Evolutionary conservation across 2,113 vertebrate genomes (phyloP), one percentile per base, ranked within the genome.

Genomic region (Cricetomys ansorgei): DNA sequence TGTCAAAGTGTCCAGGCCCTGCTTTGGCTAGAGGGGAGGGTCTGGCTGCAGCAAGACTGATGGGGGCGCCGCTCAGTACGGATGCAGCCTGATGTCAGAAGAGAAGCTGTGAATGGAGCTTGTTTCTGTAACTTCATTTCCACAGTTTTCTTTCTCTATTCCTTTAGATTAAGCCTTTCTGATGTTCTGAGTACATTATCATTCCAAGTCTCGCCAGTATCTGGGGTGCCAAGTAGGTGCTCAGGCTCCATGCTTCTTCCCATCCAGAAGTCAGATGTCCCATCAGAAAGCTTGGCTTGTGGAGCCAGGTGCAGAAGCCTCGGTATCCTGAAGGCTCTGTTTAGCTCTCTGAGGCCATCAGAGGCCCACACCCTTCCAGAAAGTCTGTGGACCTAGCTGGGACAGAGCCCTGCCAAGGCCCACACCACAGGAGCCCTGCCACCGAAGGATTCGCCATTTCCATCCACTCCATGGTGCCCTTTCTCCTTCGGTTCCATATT

Each of bases 31-130:
- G 64, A 92, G 40, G 19, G 8, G 3, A 45, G 27, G 40, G 31
- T 11, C 2, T 25, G 27, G 37, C 62, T 53, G 21, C 65, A 15
- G 65, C 16, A 11, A 91, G 29, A 8, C 12, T 10, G n/a, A 17
- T 17, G 17, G 23, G 16, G 23, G 16, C 4, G 37, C 31, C 50
- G 3, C 25, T 0, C 48, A 9, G 21, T 11, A 13, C 2, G 9
- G 48, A 9, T n/a, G 13, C 13, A n/a, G 29, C 62, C 43, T 77
- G 13, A 50, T 29, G 67, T 89, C 73, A 62, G 31, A 67, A 84
- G 85, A 15, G n/a, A 87, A 67, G 31, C 85, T 67, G 31, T 37
- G 48, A 62, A 23, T 8, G 23, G 0, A 37, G 17, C 17, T 65
- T 21, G 25, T 17, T 37, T 23, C 59, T 76, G 19, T 31, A 62